These are phyloP conservation scores for Patella vulgata DNA, from an alignment of 1,140 invertebrate species.

Conservation along the genomic window DNA sequence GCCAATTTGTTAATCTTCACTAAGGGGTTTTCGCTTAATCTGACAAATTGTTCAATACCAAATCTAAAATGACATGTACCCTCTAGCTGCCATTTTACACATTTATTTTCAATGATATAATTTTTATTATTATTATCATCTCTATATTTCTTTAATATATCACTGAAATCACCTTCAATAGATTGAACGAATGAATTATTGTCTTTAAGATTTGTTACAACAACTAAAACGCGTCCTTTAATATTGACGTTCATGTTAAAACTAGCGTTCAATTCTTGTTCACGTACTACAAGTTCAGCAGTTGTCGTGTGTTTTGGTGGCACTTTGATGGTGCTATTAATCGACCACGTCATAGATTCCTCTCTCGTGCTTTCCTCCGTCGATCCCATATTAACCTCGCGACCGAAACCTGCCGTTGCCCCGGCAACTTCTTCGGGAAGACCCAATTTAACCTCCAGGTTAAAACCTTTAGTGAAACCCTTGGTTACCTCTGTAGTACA, in stretches of 20 bases:
- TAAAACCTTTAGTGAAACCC: slow-evolving; percentile 67
- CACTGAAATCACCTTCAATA: slow-evolving; percentile 60
- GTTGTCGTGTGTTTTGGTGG: slow-evolving; percentile 60
- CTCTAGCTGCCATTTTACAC: slow-evolving; percentile 51
- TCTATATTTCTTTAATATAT: slow-evolving; percentile 53
- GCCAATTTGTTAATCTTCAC: neutral
- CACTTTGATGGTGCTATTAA: slow-evolving; percentile 68
- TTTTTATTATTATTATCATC: slow-evolving; percentile 38
- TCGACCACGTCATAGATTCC: slow-evolving; percentile 67
- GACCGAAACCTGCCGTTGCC: slow-evolving; percentile 68
- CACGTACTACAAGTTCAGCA: slow-evolving; percentile 67
- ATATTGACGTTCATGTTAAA: slow-evolving; percentile 64
- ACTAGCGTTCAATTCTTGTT: slow-evolving; percentile 65
- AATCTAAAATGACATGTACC: slow-evolving; percentile 63
- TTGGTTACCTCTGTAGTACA: slow-evolving; percentile 64
- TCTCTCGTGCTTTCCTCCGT: slow-evolving; percentile 65
- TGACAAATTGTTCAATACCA: slow-evolving; percentile 63
- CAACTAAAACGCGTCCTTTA: slow-evolving; percentile 62
- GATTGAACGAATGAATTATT: slow-evolving; percentile 65
- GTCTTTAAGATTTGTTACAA: slow-evolving; percentile 62
- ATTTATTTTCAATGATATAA: slow-evolving; percentile 47
- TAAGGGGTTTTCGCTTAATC: slow-evolving; percentile 49
- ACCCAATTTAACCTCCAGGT: slow-evolving; percentile 66
- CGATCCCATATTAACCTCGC: slow-evolving; percentile 68
- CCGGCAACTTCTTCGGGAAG: slow-evolving; percentile 67